phyloP scores from a whole-genome alignment of 1,140 invertebrate genomes.

The Patella vulgata region DNA sequence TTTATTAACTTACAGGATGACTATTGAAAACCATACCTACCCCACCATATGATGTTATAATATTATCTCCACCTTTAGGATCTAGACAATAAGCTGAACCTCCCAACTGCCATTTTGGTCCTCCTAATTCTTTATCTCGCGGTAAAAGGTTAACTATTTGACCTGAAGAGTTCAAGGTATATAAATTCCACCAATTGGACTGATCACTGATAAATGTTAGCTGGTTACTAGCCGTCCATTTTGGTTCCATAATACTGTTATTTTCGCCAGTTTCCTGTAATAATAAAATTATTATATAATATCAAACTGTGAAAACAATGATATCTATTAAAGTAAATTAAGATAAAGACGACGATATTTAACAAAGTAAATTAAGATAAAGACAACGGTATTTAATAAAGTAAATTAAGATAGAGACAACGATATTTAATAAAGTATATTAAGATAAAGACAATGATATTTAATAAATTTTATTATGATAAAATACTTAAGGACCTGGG shows the following conservation, averaged over 20 bases:
- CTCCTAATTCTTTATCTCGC: constrained; percentile 49
- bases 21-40: too few species aligned
- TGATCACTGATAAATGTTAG: constrained; percentile 61
- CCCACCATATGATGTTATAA: constrained; percentile 34
- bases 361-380: too few species aligned
- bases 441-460: too few species aligned
- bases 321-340: background rate
- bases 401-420: too few species aligned
- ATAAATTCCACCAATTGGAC: constrained; percentile 66
- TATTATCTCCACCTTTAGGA: constrained; percentile 40
- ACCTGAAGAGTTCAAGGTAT: constrained; percentile 47
- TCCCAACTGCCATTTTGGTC: constrained; percentile 59
- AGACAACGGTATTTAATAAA: too few species aligned
- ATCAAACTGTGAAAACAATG: background rate
- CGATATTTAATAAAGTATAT: too few species aligned
- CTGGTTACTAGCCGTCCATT: constrained; percentile 55
- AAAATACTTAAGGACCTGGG: too few species aligned
- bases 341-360: too few species aligned
- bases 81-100: constrained; percentile 42
- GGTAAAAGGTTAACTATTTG: constrained; percentile 51
- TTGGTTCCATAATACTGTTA: constrained; percentile 56
- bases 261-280: constrained; percentile 43
- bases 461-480: too few species aligned
- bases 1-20: too few species aligned
- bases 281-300: constrained; percentile 3